Evolutionary conservation across 2,888 invertebrate genomes (phyloP).

Genomic region (Perdita meconis): DNA sequence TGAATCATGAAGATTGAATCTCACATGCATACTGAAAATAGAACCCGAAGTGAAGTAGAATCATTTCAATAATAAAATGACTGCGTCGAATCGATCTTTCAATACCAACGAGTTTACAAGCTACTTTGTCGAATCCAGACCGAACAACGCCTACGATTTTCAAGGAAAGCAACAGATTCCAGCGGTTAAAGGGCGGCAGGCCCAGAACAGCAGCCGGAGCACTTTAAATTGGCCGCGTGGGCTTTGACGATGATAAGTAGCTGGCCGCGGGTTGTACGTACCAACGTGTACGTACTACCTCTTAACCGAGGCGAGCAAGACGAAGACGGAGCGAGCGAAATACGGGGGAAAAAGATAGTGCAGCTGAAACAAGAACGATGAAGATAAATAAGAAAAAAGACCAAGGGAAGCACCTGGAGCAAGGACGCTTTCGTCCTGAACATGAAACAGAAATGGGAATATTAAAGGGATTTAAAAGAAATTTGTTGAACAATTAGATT

Average conservation of each 20-base stretch:
- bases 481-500: too few relatives aligned
- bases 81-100: neutral
- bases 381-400: neutral
- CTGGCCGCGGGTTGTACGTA: slow-evolving; percentile 51
- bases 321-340: slow-evolving; percentile 5
- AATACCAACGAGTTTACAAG: slow-evolving; percentile 22
- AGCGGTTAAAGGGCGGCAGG: slow-evolving; percentile 31
- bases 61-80: neutral
- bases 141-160: slow-evolving; percentile 51
- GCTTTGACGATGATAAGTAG: slow-evolving; percentile 74
- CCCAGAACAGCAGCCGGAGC: slow-evolving; percentile 56
- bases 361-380: neutral
- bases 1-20: too few relatives aligned
- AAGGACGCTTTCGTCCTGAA: neutral
- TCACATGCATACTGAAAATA: too few relatives aligned
- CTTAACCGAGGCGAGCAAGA: neutral
- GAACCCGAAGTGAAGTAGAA: neutral
- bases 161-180: slow-evolving; percentile 45
- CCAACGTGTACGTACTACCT: slow-evolving; percentile 18
- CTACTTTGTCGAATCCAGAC: neutral
- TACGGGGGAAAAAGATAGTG: neutral
- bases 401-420: neutral
- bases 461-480: too few relatives aligned
- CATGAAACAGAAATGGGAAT: neutral
- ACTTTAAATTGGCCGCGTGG: slow-evolving; percentile 73